A percentile compares a stretch with the other conserved stretches of the same genome.
phyloP scores from a whole-genome alignment of 2,888 invertebrate species.

The Catocala fraxini region DNA sequence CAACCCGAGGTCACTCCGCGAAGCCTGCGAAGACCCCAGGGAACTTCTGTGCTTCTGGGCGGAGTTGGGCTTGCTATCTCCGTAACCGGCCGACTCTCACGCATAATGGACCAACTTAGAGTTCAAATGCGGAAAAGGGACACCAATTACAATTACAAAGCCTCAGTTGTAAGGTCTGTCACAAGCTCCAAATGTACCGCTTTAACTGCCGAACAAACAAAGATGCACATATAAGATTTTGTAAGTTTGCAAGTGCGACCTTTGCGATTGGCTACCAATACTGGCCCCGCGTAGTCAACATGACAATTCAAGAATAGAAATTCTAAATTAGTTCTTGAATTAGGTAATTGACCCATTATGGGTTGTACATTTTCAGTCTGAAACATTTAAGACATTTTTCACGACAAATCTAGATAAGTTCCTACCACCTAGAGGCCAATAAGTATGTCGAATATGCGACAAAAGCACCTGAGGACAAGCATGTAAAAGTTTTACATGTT shows the following conservation, averaged over 20 bases:
- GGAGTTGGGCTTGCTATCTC: too few species aligned
- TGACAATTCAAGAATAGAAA: background rate
- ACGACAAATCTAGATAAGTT: constrained; percentile 1
- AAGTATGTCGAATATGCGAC: background rate
- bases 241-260: background rate
- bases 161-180: too few species aligned
- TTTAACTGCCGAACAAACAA: background rate
- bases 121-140: too few species aligned
- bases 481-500: background rate
- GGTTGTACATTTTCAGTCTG: background rate
- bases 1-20: too few species aligned
- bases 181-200: too few species aligned
- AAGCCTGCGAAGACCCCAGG: too few species aligned
- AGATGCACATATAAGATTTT: background rate
- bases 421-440: constrained; percentile 3
- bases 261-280: background rate
- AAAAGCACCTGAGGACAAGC: background rate
- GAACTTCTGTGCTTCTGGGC: too few species aligned
- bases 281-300: background rate
- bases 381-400: background rate
- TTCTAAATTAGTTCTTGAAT: background rate
- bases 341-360: constrained; percentile 6
- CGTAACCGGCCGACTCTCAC: too few species aligned
- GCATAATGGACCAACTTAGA: too few species aligned
- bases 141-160: too few species aligned